Conservation (phyloP, 1,140 invertebrate genomes). For the Arctopsyche grandis region DNA sequence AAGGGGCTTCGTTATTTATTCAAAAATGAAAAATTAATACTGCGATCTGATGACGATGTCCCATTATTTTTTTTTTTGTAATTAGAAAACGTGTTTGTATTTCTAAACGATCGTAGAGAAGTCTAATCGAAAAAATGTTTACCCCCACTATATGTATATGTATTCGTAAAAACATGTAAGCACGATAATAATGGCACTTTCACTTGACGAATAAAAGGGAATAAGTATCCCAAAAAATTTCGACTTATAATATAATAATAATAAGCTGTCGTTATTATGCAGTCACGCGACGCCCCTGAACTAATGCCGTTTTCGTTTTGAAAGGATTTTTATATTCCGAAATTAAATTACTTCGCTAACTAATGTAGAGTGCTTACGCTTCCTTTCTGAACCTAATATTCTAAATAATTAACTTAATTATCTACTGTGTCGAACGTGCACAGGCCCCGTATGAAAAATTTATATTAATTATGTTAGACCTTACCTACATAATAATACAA, state of each 20-base stretch:
- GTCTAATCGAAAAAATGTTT: background rate
- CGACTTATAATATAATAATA: too few relatives aligned
- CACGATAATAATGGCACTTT: background rate
- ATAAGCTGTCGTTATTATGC: background rate
- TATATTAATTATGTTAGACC: background rate
- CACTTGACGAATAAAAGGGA: background rate
- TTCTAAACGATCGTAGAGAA: conserved; percentile 37
- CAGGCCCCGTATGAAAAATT: background rate
- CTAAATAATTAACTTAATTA: background rate
- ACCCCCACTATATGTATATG: too few relatives aligned
- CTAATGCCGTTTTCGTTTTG: background rate
- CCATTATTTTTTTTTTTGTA: conserved; percentile 22
- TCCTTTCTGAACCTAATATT: background rate
- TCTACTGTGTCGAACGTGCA: background rate
- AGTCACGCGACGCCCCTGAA: conserved; percentile 4
- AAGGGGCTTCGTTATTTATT: conserved; percentile 32
- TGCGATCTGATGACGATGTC: background rate
- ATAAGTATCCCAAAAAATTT: background rate
- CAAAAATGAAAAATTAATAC: conserved; percentile 14
- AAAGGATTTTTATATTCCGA: conserved; percentile 4
- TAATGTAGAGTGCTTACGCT: background rate
- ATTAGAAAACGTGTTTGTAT: conserved; percentile 45
- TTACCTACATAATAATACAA: conserved; percentile 19
- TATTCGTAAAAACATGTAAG: background rate
- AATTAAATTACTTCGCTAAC: conserved; percentile 12